Base-by-base conservation (phyloP, 2,113 vertebrate genomes). In the Myocastor coypus region DNA sequence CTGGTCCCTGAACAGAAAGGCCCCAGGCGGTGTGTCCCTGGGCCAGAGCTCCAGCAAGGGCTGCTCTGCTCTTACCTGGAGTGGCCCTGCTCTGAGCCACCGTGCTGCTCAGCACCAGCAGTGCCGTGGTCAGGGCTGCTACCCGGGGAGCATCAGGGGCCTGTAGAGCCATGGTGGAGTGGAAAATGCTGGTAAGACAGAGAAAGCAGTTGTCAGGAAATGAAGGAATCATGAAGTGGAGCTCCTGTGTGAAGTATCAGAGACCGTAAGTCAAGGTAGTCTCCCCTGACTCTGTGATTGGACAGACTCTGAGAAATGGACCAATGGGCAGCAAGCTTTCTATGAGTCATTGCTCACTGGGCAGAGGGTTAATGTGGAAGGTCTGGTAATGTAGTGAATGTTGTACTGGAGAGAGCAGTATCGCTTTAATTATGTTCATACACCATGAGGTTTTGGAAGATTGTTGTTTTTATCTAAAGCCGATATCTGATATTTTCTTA, bases 11-110 rank as follows among this genome's bases (percentile, higher is more conserved):
- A 10, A 42, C 12, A 5, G 0, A 34, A 28, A 19, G 32, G 1
- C 24, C 42, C 0, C 0, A 19, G 50, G 34, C 66, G 40, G 0
- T 2, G 22, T 22, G 4, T 26, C n/a, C n/a, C 77, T 34, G 42
- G 42, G 0, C 20, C 42, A 9, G 52, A 9, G 5, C 81, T 50
- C 7, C 12, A 93, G 13, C 37, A 5, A 22, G 6, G 0, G 0
- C 52, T 63, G 2, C 32, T 69, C 66, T 11, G 16, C 20, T 42
- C 95, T 93, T 84, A 97, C 96, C 93, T 94, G 96, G 89, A 19
- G 77, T 68, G 42, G 59, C 16, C 61, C 19, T n/a, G 16, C 92
- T 63, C 40, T 52, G 83, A 40, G 26, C 78, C 46, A 19, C 20
- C 1, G 64, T 8, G 5, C 2, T 61, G 73, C 4, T 30, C 77